Percentiles rank a stretch among this genome's conserved stretches.
These are phyloP conservation scores for Orbicella faveolata DNA, from an alignment of 64 coral and sea anemone species.

Conservation along the genomic window DNA sequence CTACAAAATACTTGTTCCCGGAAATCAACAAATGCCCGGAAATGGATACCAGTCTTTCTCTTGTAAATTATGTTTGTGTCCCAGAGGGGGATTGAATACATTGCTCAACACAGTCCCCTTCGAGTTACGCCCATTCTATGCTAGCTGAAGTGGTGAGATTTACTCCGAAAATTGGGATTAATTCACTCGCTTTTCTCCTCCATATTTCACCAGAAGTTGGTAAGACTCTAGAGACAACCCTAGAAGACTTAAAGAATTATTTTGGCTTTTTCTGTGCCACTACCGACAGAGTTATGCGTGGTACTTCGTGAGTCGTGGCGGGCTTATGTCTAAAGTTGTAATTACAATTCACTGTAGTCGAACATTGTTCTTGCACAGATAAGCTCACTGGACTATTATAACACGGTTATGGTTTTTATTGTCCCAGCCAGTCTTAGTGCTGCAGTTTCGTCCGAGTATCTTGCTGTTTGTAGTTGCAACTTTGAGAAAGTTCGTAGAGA, in stretches of 20 bases:
- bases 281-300: not conserved
- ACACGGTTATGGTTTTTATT: not conserved
- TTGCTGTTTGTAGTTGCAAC: too few species aligned
- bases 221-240: not conserved
- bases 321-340: not conserved
- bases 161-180: not conserved
- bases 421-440: not conserved
- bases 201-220: not conserved
- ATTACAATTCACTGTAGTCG: conserved; percentile 9
- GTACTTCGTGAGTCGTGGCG: not conserved
- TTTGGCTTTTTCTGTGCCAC: not conserved
- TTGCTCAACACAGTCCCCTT: not conserved
- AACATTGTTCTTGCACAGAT: conserved; percentile 12
- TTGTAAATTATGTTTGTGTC: not conserved
- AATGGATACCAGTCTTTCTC: not conserved
- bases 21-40: not conserved
- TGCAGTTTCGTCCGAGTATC: not conserved
- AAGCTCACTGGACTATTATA: conserved; percentile 2
- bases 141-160: not conserved
- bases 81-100: conserved; percentile 21
- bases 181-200: not conserved
- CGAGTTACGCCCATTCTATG: conserved; percentile 44
- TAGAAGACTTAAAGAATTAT: not conserved
- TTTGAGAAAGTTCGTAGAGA: not conserved
- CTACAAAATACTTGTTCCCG: not conserved